A percentile compares a stretch with the other conserved stretches of the same genome.
phyloP scores from a whole-genome alignment of 2,888 invertebrate species.

The Dichetophora obliterata region DNA sequence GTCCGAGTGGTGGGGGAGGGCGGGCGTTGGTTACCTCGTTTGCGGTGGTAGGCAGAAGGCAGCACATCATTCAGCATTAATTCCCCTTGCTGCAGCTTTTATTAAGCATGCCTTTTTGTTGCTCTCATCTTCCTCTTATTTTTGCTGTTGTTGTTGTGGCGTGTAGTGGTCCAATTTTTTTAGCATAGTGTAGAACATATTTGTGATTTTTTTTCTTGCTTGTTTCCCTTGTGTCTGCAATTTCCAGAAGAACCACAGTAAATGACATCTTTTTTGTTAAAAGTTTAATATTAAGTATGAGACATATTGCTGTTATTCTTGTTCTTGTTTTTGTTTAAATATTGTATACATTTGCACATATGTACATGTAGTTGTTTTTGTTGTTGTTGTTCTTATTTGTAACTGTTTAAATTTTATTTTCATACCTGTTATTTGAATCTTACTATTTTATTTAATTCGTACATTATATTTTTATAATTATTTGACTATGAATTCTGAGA shows the following conservation, averaged over 20 bases:
- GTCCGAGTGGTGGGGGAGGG: too few relatives aligned
- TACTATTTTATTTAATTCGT: background rate
- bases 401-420: background rate
- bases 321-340: background rate
- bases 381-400: background rate
- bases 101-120: background rate
- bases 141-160: background rate
- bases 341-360: background rate
- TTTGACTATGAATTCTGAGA: background rate
- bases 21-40: background rate
- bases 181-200: slow-evolving; percentile 4
- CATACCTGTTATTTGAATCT: background rate
- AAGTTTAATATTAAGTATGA: background rate
- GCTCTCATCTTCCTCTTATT: background rate
- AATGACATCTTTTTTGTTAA: background rate
- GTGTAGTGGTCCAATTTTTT: slow-evolving; percentile 5
- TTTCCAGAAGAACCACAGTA: slow-evolving; percentile 7
- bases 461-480: background rate
- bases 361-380: background rate
- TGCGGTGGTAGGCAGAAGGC: background rate
- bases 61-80: background rate
- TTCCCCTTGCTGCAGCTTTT: background rate
- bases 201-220: background rate
- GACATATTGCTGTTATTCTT: background rate
- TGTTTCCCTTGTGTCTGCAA: background rate